Conservation (phyloP, 2,888 invertebrate species). For the Aleiodes alternator region DNA sequence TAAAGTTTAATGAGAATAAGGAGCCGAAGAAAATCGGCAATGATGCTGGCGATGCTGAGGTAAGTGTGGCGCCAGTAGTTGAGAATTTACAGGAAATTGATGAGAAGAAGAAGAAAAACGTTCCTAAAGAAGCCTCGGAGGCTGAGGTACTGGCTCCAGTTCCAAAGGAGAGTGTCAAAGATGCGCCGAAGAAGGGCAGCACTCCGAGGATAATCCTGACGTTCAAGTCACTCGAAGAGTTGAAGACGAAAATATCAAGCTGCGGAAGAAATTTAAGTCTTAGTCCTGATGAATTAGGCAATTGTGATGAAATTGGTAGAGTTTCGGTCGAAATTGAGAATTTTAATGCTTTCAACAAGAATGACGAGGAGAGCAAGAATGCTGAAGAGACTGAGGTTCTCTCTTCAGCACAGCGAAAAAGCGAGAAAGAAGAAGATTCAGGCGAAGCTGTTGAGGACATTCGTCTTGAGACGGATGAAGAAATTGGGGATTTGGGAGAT, state of each 20-base stretch:
- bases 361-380: slow-evolving; percentile 75
- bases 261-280: slow-evolving; percentile 70
- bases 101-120: slow-evolving; percentile 32
- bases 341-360: slow-evolving; percentile 75
- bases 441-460: slow-evolving; percentile 32
- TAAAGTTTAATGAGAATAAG: not conserved
- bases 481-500: not conserved
- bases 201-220: slow-evolving; percentile 81
- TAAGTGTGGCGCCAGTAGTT: not conserved
- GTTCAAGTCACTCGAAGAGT: slow-evolving; percentile 77
- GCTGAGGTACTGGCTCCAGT: slow-evolving; percentile 35
- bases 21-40: slow-evolving; percentile 8
- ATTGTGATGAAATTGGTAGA: slow-evolving; percentile 72
- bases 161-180: slow-evolving; percentile 49
- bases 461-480: not conserved
- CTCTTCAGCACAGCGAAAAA: slow-evolving; percentile 34
- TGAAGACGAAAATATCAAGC: slow-evolving; percentile 72
- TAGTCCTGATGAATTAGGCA: slow-evolving; percentile 70
- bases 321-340: slow-evolving; percentile 73
- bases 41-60: not conserved
- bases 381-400: slow-evolving; percentile 52
- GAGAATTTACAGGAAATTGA: slow-evolving; percentile 23
- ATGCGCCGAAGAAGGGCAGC: slow-evolving; percentile 55
- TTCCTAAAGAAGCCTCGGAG: slow-evolving; percentile 10
- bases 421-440: slow-evolving; percentile 22